Percentiles rank a stretch among this genome's conserved stretches.
Conservation (phyloP, 1,140 invertebrate genomes). For the Drosophila tropicalis region DNA sequence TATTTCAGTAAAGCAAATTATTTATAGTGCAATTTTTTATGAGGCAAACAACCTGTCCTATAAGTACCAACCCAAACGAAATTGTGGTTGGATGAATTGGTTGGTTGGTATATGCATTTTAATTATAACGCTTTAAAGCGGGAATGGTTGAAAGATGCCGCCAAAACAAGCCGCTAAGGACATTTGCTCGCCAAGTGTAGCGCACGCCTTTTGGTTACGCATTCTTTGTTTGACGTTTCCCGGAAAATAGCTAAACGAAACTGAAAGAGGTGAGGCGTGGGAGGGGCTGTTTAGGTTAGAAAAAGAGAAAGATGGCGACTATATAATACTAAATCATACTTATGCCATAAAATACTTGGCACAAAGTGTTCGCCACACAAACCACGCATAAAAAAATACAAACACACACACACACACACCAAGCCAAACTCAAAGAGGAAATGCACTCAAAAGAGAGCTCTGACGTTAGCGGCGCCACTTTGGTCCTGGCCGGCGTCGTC, state of each 20-base stretch:
- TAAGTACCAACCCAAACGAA: too few relatives aligned
- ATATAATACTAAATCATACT: constrained; percentile 21
- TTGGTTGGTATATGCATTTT: not conserved
- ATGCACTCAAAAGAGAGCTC: constrained; percentile 21
- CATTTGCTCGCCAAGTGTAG: constrained; percentile 15
- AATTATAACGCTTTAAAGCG: constrained; percentile 7
- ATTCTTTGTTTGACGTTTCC: constrained; percentile 16
- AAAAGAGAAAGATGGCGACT: constrained; percentile 10
- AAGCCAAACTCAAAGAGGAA: constrained; percentile 13
- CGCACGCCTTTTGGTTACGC: constrained; percentile 21
- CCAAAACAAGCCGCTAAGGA: not conserved
- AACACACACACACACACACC: constrained; percentile 9
- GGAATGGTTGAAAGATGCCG: not conserved
- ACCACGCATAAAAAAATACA: constrained; percentile 19
- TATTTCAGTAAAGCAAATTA: not conserved
- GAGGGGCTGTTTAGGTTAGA: not conserved
- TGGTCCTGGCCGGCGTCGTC: constrained; percentile 7
- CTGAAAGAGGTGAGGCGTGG: not conserved
- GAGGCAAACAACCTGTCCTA: too few relatives aligned
- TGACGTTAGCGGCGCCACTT: constrained; percentile 19
- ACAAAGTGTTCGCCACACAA: constrained; percentile 21
- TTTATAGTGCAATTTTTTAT: not conserved
- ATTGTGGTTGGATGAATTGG: not conserved
- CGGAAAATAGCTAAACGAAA: constrained; percentile 18
- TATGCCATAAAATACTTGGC: constrained; percentile 19